A percentile compares a stretch with the other conserved stretches of the same genome.
These are phyloP conservation scores for Pomatostomus ruficeps DNA, from an alignment of 2,113 vertebrate species.

Conservation along the genomic window DNA sequence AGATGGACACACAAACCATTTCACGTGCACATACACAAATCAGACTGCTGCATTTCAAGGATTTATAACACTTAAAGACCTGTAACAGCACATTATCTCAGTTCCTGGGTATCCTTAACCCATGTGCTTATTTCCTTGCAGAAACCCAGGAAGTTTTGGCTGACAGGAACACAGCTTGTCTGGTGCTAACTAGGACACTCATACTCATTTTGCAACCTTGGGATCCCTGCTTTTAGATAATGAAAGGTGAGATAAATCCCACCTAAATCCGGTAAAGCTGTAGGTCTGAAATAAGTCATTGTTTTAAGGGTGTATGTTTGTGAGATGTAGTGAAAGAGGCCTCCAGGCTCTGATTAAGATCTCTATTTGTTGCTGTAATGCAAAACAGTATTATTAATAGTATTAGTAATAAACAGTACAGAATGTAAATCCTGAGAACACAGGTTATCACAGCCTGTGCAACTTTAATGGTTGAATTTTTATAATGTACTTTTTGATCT, in stretches of 20 bases:
- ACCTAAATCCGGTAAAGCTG: not conserved
- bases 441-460: not conserved
- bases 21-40: not conserved
- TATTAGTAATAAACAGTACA: not conserved
- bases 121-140: fast-evolving
- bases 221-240: not conserved
- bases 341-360: not conserved
- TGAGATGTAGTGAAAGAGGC: not conserved
- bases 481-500: conserved; percentile 1
- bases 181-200: not conserved
- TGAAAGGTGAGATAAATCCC: not conserved
- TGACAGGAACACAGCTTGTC: not conserved
- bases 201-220: not conserved
- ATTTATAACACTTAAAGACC: not conserved
- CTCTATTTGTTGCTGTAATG: not conserved
- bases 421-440: not conserved
- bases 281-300: not conserved
- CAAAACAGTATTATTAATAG: conserved; percentile 2
- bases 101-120: not conserved
- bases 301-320: not conserved
- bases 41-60: not conserved
- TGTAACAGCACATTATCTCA: not conserved
- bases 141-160: not conserved
- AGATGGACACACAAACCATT: not conserved
- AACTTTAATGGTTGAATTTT: not conserved